Conservation (phyloP, 2,888 invertebrate genomes). For the Muschampia plurimacula region DNA sequence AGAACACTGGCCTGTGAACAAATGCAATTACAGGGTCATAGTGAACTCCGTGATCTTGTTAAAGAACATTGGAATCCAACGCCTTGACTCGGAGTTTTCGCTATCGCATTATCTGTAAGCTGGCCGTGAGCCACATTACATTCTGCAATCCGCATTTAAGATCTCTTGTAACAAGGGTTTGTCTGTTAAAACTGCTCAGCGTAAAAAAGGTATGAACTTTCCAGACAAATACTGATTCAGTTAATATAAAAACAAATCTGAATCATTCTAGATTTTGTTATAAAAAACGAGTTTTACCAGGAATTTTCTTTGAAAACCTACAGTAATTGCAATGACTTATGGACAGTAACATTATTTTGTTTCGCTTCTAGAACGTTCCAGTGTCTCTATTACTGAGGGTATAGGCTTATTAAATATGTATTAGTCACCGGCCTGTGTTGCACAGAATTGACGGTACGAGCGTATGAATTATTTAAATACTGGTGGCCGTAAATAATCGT, state of each 20-base stretch:
- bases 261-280: not conserved
- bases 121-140: conserved; percentile 35
- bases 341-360: conserved; percentile 54
- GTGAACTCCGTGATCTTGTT: conserved; percentile 31
- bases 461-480: conserved; percentile 64
- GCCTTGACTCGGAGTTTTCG: conserved; percentile 32
- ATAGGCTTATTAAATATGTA: conserved; percentile 67
- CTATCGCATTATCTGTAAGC: conserved; percentile 33
- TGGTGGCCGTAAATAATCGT: conserved; percentile 54
- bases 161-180: conserved; percentile 28
- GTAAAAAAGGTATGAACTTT: conserved; percentile 20
- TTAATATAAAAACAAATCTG: conserved; percentile 18
- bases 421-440: conserved; percentile 56
- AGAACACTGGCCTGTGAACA: conserved; percentile 25
- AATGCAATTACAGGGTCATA: conserved; percentile 22
- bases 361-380: conserved; percentile 54
- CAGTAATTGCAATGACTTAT: conserved; percentile 19
- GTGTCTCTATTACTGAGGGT: conserved; percentile 61
- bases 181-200: not conserved
- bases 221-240: conserved; percentile 16
- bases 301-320: conserved; percentile 6
- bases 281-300: conserved; percentile 6
- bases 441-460: conserved; percentile 55
- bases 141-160: conserved; percentile 25
- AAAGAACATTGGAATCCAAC: conserved; percentile 19